Percentiles rank a stretch among this genome's conserved stretches.
Evolutionary conservation across 2,113 vertebrate genomes (phyloP).

Genomic region (Cervus canadensis): DNA sequence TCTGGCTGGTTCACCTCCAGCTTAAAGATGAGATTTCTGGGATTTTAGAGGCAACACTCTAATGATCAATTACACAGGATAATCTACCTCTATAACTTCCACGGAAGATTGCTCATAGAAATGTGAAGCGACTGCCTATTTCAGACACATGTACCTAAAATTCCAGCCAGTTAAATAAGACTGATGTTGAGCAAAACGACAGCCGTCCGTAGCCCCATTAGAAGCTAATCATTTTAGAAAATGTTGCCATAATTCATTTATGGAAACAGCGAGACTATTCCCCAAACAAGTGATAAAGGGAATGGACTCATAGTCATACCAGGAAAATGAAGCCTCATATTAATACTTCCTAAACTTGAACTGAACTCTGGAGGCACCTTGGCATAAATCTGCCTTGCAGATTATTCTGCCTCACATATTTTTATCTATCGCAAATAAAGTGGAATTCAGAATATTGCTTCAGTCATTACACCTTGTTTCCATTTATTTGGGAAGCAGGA

Average conservation of each 20-base stretch:
- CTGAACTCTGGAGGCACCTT: slow-evolving; percentile 39
- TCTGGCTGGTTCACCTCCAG: background rate
- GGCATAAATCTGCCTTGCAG: slow-evolving; percentile 53
- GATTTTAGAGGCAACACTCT: slow-evolving; percentile 41
- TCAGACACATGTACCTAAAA: slow-evolving; percentile 47
- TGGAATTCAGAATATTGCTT: slow-evolving; percentile 55
- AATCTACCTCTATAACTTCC: background rate
- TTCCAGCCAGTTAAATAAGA: slow-evolving; percentile 66
- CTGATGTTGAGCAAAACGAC: slow-evolving; percentile 44
- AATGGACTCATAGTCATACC: slow-evolving; percentile 26
- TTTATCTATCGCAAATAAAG: slow-evolving; percentile 69
- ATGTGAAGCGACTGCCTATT: slow-evolving; percentile 35
- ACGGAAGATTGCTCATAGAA: slow-evolving; percentile 38
- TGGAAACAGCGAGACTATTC: slow-evolving; percentile 56
- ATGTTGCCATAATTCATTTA: slow-evolving; percentile 66
- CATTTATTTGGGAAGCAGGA: slow-evolving; percentile 62
- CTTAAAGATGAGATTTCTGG: slow-evolving; percentile 15
- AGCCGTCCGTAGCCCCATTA: slow-evolving; percentile 49
- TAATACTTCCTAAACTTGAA: slow-evolving; percentile 46
- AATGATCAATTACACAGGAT: slow-evolving; percentile 58
- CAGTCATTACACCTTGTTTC: slow-evolving; percentile 54
- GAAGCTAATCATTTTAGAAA: slow-evolving; percentile 67
- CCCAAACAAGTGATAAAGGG: slow-evolving; percentile 58
- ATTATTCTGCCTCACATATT: slow-evolving; percentile 68
- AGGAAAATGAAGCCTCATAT: slow-evolving; percentile 38